Conservation (phyloP, 1,140 invertebrate genomes). For the Neodiprion virginianus region DNA sequence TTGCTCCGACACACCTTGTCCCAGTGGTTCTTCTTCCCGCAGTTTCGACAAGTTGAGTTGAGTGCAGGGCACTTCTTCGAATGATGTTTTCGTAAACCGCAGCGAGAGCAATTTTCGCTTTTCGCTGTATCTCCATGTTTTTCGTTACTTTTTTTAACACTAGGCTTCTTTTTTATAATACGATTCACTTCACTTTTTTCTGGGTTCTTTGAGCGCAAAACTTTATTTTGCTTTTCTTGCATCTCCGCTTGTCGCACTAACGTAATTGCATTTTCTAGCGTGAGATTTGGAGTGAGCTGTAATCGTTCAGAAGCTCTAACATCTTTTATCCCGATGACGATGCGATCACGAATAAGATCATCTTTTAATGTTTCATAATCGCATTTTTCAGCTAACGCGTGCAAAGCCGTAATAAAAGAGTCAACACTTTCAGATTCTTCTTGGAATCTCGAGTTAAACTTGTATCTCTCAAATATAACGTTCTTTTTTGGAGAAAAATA, state of each 20-base stretch:
- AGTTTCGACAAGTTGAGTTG: conserved; percentile 28
- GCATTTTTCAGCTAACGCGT: conserved; percentile 45
- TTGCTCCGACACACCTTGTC: conserved; percentile 28
- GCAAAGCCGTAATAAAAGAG: conserved; percentile 44
- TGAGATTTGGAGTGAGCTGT: conserved; percentile 30
- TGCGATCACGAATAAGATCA: conserved; percentile 44
- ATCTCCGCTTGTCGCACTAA: conserved; percentile 28
- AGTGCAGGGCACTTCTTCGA: conserved; percentile 31
- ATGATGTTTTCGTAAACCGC: conserved; percentile 24
- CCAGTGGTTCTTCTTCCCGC: conserved; percentile 36
- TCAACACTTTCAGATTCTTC: conserved; percentile 41
- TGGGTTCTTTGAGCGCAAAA: background rate
- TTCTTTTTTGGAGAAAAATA: conserved; percentile 52
- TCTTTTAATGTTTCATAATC: conserved; percentile 44
- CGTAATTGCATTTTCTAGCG: conserved; percentile 23
- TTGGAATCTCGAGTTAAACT: conserved; percentile 48
- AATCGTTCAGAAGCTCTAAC: conserved; percentile 35
- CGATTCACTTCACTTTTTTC: background rate
- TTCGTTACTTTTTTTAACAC: background rate
- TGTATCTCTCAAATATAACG: conserved; percentile 45
- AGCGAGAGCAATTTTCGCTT: conserved; percentile 21
- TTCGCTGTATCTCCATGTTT: too few relatives aligned
- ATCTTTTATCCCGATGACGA: conserved; percentile 46
- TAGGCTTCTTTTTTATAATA: background rate
- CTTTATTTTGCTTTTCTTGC: conserved; percentile 25